Base-by-base conservation (phyloP, 2,888 invertebrate genomes). In the Homarus gammarus region DNA sequence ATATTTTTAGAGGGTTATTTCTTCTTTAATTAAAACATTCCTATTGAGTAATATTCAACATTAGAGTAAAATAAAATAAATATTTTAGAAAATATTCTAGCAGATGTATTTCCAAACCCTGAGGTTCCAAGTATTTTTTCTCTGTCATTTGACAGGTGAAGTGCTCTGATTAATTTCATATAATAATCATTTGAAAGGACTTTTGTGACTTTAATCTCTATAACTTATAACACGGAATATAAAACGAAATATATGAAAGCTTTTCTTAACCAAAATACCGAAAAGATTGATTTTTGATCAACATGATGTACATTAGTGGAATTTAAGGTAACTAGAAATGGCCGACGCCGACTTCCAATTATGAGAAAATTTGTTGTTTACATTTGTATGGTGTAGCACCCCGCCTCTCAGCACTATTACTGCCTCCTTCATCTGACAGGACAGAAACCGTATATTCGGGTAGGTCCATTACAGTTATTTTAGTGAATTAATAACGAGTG, bases 311-410 rank as follows among this genome's bases (percentile, higher is more conserved):
- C 64, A 56, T 68, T 38, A 33, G 77, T 79, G 70, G 78, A 81
- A 38, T 61, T 81, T 38, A 44, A 72, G 87, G 49, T 38, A 33
- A n/a, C 81, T 38, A 87, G 88, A 84, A 89, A 89, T 89, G 88
- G 88, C 88, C 88, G 88, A 89, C 88, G 88, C 88, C 88, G 88
- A 77, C 84, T 84, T 82, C 49, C 56, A 64, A 83, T 68, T 68
- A 87, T 87, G 82, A 82, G 68, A 82, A 38, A 82, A 87, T 40
- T 40, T 33, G 49, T n/a, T 68, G 68, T 40, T 40, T 33, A n/a
- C 40, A 40, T 49, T 22, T 68, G 33, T 70, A 36, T 77, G 82
- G 82, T 77, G 82, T 36, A 73, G 56, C 64, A 36, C 44, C 22
- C 27, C 22, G 51, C n/a, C n/a, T n/a, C n/a, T n/a, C 31, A 70